phyloP scores from a whole-genome alignment of 2,888 invertebrate genomes.

The Heliconius cydno region DNA sequence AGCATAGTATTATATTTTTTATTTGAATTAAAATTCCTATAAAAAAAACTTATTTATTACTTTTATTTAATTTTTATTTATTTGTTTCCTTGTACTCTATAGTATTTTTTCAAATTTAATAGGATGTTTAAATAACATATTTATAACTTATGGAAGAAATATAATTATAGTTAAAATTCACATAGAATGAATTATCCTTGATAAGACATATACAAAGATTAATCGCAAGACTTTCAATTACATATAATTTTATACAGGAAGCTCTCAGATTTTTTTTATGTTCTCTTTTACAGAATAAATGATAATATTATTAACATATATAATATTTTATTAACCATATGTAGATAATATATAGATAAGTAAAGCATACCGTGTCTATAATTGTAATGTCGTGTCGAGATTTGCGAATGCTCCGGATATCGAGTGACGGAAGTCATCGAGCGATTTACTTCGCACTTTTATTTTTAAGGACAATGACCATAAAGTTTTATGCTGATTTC shows the following conservation, averaged over 20 bases:
- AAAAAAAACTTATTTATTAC: background rate
- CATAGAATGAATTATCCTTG: background rate
- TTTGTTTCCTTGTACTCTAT: background rate
- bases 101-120: background rate
- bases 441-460: slow-evolving; percentile 38
- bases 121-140: background rate
- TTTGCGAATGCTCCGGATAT: slow-evolving; percentile 37
- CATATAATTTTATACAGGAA: background rate
- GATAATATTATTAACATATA: slow-evolving; percentile 8
- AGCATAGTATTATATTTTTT: background rate
- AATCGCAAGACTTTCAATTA: background rate
- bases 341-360: slow-evolving; percentile 7
- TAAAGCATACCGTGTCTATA: slow-evolving; percentile 16
- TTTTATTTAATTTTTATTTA: background rate
- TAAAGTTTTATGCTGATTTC: background rate
- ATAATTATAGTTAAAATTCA: background rate
- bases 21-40: background rate
- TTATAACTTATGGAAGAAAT: background rate
- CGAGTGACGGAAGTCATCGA: slow-evolving; percentile 39
- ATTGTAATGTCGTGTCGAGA: slow-evolving; percentile 17
- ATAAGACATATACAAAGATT: background rate
- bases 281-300: background rate
- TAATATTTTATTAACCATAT: slow-evolving; percentile 9
- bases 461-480: slow-evolving; percentile 30
- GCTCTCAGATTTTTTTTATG: background rate